Base-by-base conservation (phyloP, 2,113 vertebrate genomes). In the Hippolais icterina region DNA sequence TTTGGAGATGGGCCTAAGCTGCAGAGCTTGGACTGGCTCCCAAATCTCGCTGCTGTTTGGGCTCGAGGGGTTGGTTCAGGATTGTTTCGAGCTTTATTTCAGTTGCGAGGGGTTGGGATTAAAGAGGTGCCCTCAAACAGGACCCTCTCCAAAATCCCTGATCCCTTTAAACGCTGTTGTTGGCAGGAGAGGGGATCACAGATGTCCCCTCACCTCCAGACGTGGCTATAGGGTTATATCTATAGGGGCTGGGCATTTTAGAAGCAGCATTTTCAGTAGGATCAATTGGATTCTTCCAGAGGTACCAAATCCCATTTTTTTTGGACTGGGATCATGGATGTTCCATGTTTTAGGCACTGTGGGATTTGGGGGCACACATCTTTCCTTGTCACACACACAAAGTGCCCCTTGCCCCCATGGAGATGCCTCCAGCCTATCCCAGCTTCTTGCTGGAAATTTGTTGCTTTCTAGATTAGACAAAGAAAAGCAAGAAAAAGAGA, bases 1-100 rank as follows among this genome's bases (percentile, higher is more conserved):
- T 96, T 95, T 96, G 96, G 96, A 97, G 96, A 94, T 83, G 96
- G 94, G 93, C 94, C 96, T 94, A 75, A 96, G 90, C 95, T 95
- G 92, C 90, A 88, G 93, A 95, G 94, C 92, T 96, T 97, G 96
- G 96, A 83, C 80, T 2, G 27, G 83, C 15, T 95, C 96, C 96
- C 94, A 81, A 94, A 92, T 70, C 92, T 91, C 57, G 21, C 92
- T 86, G 94, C 92, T 96, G 92, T 95, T 94, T 95, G 96, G 93
- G 93, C 90, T 96, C 69, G 39, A 92, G 93, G 92, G 92, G 64
- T 64, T 88, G 94, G 90, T 95, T 94, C 76, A 63, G 94, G 83
- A 91, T 90, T 42, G 82, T 70, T 96, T 74, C 2, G 12, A 82
- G 91, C 75, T 83, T 83, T 22, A 21, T 94, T 87, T 82, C 2